Base-by-base conservation (phyloP, 2,888 invertebrate species). In the Drosophila prolongata region DNA sequence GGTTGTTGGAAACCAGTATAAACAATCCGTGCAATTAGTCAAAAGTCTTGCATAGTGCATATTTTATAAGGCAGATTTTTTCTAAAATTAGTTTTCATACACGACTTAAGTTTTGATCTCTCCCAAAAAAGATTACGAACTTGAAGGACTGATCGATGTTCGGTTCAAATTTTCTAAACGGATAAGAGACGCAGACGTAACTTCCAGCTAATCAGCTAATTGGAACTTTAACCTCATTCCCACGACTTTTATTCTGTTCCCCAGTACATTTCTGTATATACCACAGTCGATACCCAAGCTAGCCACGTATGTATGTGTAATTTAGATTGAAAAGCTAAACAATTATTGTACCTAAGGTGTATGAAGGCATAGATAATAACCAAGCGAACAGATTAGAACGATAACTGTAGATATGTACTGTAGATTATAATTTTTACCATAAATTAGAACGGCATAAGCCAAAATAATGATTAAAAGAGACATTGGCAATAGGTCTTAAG, bases 321-420 rank as follows among this genome's bases (percentile, higher is more conserved):
- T 65, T 49, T 77, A 86, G 80, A 80, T 75, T 75, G 70, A 75
- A 77, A 69, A 79, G 66, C 81, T 80, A 84, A 81, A 76, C 58
- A 73, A 76, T 78, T 84, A 84, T 83, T 78, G 87, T 86, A 82
- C 82, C 87, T 82, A 83, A 82, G 50, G 68, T 75, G 75, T 80
- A 82, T 75, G 59, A 78, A 52, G 66, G 40, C 56, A 69, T 77
- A 75, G 75, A 74, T 66, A 68, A 64, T 64, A 66, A 69, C 49
- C 75, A 61, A 62, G 58, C 60, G 55, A 50, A 57, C 35, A 34
- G 47, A 68, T 47, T 66, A 80, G 66, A 70, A 54, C 60, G 44
- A 79, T 80, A 84, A 79, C 53, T 83, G 87, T 84, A 84, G 87
- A 84, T 84, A 84, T 85, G 75, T 84, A 87, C 71, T 84, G 84